Base-by-base conservation (phyloP, 2,797 vertebrate genomes). In the Tragelaphus eurycerus region DNA sequence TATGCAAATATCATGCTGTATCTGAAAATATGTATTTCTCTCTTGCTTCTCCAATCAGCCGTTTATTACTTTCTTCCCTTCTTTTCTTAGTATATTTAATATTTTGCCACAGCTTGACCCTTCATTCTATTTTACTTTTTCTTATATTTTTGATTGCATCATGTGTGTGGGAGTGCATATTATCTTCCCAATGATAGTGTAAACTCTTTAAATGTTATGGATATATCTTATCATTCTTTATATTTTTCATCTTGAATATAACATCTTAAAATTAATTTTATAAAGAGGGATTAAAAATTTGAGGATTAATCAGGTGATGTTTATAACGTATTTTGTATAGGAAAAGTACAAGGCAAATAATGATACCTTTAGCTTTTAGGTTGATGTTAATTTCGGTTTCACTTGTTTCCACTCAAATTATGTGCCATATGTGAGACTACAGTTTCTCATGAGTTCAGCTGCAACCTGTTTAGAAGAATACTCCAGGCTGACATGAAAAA, bases 391-490 rank as follows among this genome's bases (percentile, higher is more conserved):
- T 85, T 95, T 94, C 95, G 6, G 34, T 93, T 97, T 96, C 52
- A 83, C 10, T 83, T 79, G 38, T 93, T 57, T 92, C 50, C 52
- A 96, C 25, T 52, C 43, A 94, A 93, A 94, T 43, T 55, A 96
- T 25, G 67, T 96, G 79, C 82, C 95, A 76, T 97, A 89, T 98
- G 82, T 96, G 97, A 97, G 86, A 74, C 2, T 89, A 38, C n/a
- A 82, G 78, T 95, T 98, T 93, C 95, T 98, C 84, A 67, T 95
- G 97, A 93, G 34, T 97, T 97, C 89, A 90, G 0, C 86, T 96
- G 54, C 85, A 85, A 4, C 12, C 23, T 90, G 15, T 46, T 48
- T 94, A 86, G 86, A 55, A 17, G 97, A 97, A n/a, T 88, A 78
- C n/a, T 57, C 43, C 5, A 95, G 74, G 48, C 86, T 88, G 90